Conservation (phyloP, 2,113 vertebrate species). For the Eleginops maclovinus region DNA sequence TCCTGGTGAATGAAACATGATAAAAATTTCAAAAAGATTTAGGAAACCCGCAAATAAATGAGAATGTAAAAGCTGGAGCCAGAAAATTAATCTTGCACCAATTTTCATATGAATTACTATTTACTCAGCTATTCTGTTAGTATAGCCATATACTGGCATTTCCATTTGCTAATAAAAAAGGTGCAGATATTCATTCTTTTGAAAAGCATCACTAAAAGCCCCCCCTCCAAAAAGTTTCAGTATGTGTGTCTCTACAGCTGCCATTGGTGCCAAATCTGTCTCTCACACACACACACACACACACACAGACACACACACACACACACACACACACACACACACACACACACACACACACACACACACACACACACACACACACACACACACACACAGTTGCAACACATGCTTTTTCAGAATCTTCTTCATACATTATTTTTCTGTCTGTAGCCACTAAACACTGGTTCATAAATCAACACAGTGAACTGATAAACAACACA, state of each 20-base stretch:
- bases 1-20: background rate
- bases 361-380: background rate
- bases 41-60: background rate
- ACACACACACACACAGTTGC: conserved; percentile 17
- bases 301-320: background rate
- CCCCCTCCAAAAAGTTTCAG: too few relatives aligned
- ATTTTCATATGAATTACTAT: too few relatives aligned
- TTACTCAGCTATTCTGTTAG: too few relatives aligned
- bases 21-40: background rate
- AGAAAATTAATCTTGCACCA: too few relatives aligned
- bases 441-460: conserved; percentile 56
- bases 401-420: conserved; percentile 47
- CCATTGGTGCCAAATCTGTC: conserved; percentile 19
- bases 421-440: conserved; percentile 63
- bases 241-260: conserved; percentile 2
- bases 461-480: conserved; percentile 61
- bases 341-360: background rate
- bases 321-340: conserved; percentile 3
- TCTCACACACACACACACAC: too few relatives aligned
- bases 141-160: too few relatives aligned
- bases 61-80: too few relatives aligned
- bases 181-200: background rate
- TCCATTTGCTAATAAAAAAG: background rate
- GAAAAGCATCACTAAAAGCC: too few relatives aligned
- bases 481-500: conserved; percentile 57